phyloP scores from a whole-genome alignment of 1,140 invertebrate genomes.

The Nebria ingens region DNA sequence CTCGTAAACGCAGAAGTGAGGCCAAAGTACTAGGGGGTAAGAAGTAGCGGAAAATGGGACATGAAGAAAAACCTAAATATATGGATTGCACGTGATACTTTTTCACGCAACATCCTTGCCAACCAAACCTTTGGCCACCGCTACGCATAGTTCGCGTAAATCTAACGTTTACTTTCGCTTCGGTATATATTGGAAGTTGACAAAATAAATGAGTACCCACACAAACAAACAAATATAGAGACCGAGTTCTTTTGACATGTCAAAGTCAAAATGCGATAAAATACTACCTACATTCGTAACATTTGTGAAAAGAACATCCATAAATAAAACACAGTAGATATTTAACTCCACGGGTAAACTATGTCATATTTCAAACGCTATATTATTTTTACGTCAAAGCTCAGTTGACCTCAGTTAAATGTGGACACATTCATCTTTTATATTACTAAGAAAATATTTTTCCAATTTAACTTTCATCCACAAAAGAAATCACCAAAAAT shows the following conservation, averaged over 20 bases:
- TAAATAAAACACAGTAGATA: neutral
- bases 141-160: neutral
- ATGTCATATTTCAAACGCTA: too few species aligned
- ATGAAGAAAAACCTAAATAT: neutral
- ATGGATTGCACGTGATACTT: conserved; percentile 1
- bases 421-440: too few species aligned
- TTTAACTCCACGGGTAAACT: too few species aligned
- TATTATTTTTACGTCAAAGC: too few species aligned
- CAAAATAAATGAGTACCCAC: conserved; percentile 1
- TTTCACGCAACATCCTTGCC: neutral
- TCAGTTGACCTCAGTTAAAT: too few species aligned
- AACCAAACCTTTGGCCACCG: neutral
- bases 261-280: neutral
- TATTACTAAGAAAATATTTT: too few species aligned
- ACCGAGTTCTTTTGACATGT: neutral
- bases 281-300: neutral
- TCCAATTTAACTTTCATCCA: too few species aligned
- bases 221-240: neutral
- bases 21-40: too few species aligned
- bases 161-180: neutral
- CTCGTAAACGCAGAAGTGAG: too few species aligned
- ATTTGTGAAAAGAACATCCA: neutral
- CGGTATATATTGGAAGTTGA: conserved; percentile 1
- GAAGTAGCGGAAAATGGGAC: too few species aligned
- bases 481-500: too few species aligned